phyloP scores from a whole-genome alignment of 2,797 vertebrate genomes.

The Catostomus latipinnis region DNA sequence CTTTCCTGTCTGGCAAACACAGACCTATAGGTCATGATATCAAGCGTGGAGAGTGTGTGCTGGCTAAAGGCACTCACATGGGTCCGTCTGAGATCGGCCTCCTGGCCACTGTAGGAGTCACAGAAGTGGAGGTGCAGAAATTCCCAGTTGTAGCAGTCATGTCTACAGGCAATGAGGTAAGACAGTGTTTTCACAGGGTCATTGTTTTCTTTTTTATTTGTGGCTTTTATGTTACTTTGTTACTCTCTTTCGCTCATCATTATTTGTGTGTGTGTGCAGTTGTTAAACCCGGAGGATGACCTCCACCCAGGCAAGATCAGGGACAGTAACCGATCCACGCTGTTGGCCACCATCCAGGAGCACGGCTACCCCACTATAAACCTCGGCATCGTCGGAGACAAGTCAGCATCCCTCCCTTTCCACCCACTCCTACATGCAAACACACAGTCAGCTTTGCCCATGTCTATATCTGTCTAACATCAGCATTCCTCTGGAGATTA shows the following conservation, averaged over 20 bases:
- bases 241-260: not conserved
- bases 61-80: slow-evolving; percentile 98
- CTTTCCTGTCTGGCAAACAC: slow-evolving; percentile 65
- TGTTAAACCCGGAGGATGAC: slow-evolving; percentile 97
- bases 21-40: slow-evolving; percentile 99
- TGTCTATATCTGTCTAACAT: not conserved
- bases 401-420: slow-evolving; percentile 75
- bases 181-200: slow-evolving; percentile 70
- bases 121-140: slow-evolving; percentile 98
- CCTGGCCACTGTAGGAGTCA: slow-evolving; percentile 96
- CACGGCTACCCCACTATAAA: slow-evolving; percentile 99
- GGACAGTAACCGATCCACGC: slow-evolving; percentile 96
- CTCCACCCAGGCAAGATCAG: slow-evolving; percentile 97
- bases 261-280: slow-evolving; percentile 70
- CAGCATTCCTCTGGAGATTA: too few relatives aligned
- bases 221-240: not conserved
- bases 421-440: slow-evolving; percentile 3
- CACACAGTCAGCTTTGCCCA: not conserved
- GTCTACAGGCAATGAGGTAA: slow-evolving; percentile 93
- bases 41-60: slow-evolving; percentile 95
- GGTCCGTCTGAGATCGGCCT: slow-evolving; percentile 97
- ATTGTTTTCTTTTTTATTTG: slow-evolving; percentile 43
- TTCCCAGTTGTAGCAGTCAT: slow-evolving; percentile 98
- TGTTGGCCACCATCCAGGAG: slow-evolving; percentile 98
- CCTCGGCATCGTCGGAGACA: slow-evolving; percentile 98